Evolutionary conservation across 2,888 invertebrate genomes (phyloP).

Genomic region (Nomada fucata): DNA sequence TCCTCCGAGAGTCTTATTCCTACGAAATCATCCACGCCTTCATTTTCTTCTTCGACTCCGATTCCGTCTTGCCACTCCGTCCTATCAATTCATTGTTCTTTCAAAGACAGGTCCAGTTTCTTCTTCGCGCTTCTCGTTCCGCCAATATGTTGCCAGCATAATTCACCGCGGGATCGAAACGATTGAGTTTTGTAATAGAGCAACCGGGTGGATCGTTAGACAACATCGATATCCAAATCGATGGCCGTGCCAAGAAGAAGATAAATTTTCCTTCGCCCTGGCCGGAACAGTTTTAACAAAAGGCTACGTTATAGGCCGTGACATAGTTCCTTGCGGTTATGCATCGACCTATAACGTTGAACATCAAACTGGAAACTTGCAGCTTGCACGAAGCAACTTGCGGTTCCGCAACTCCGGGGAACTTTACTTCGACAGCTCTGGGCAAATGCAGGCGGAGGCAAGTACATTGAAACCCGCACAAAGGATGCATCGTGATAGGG

Average conservation of each 20-base stretch:
- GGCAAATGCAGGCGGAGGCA: slow-evolving; percentile 33
- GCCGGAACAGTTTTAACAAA: slow-evolving; percentile 60
- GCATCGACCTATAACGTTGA: slow-evolving; percentile 64
- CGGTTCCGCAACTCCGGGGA: slow-evolving; percentile 65
- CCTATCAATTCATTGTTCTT: background rate
- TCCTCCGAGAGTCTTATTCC: too few relatives aligned
- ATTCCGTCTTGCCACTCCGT: too few relatives aligned
- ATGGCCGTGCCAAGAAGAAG: background rate
- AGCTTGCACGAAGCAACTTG: slow-evolving; percentile 67
- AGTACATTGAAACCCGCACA: slow-evolving; percentile 51
- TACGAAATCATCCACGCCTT: too few relatives aligned
- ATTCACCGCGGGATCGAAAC: too few relatives aligned
- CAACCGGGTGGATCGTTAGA: background rate
- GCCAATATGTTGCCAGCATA: background rate
- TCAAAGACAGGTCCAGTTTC: background rate
- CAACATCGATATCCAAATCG: background rate
- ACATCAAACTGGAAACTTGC: slow-evolving; percentile 60
- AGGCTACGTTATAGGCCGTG: slow-evolving; percentile 59
- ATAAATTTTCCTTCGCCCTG: slow-evolving; percentile 21
- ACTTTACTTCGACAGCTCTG: slow-evolving; percentile 63
- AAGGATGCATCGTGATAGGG: slow-evolving; percentile 35
- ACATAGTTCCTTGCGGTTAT: slow-evolving; percentile 66
- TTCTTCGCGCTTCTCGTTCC: background rate
- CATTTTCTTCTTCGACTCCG: too few relatives aligned
- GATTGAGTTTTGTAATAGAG: background rate